Evolutionary conservation across 2,797 vertebrate species (phyloP).

Genomic region (Triplophysa bombifrons): DNA sequence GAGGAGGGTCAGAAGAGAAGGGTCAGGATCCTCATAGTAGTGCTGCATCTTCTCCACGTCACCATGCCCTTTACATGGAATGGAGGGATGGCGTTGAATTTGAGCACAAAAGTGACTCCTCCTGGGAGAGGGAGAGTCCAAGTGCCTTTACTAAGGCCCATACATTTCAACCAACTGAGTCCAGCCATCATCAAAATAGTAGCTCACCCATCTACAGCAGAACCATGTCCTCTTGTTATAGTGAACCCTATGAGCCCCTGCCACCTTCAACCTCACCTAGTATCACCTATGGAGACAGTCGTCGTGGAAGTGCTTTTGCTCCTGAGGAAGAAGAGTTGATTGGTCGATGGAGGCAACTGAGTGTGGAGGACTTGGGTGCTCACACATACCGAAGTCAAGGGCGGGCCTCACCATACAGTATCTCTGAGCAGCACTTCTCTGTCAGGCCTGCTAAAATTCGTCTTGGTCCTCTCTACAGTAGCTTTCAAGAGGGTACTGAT

Average conservation of each 20-base stretch:
- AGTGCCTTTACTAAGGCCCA: slow-evolving; percentile 81
- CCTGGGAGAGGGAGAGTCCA: slow-evolving; percentile 87
- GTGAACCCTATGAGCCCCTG: slow-evolving; percentile 85
- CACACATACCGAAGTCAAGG: slow-evolving; percentile 84
- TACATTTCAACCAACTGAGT: slow-evolving; percentile 81
- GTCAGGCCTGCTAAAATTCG: slow-evolving; percentile 85
- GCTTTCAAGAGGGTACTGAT: slow-evolving; percentile 92
- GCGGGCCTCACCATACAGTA: slow-evolving; percentile 88
- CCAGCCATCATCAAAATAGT: slow-evolving; percentile 75
- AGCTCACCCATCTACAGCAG: slow-evolving; percentile 86
- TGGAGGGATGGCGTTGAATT: slow-evolving; percentile 88
- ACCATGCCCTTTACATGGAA: slow-evolving; percentile 89
- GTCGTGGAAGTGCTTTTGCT: slow-evolving; percentile 84
- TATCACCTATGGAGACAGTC: slow-evolving; percentile 85
- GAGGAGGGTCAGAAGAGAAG: slow-evolving; percentile 90
- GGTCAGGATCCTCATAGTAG: slow-evolving; percentile 83
- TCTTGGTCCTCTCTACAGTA: slow-evolving; percentile 91
- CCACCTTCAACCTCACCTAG: slow-evolving; percentile 85
- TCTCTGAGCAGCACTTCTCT: slow-evolving; percentile 90
- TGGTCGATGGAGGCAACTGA: slow-evolving; percentile 89
- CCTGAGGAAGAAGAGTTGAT: slow-evolving; percentile 84
- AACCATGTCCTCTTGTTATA: slow-evolving; percentile 90
- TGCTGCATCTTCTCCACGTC: slow-evolving; percentile 88
- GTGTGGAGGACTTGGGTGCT: slow-evolving; percentile 89
- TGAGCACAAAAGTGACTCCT: slow-evolving; percentile 86